Conservation (phyloP, 2,113 vertebrate species). For the Boleophthalmus pectinirostris region DNA sequence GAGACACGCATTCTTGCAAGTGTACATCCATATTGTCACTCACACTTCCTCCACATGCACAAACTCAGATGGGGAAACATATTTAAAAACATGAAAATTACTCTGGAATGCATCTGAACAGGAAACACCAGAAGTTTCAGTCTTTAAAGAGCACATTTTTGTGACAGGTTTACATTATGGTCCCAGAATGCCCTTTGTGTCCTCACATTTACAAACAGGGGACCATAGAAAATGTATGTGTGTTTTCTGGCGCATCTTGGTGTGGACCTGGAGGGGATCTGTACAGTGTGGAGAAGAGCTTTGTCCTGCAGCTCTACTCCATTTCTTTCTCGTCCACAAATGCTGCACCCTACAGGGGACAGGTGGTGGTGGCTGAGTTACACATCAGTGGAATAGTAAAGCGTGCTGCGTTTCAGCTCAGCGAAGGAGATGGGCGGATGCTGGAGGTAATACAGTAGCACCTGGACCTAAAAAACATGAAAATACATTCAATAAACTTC, state of each 20-base stretch:
- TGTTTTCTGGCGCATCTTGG: conserved; percentile 2
- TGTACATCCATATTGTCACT: conserved; percentile 34
- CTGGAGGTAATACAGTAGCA: conserved; percentile 98
- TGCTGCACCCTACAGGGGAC: conserved; percentile 34
- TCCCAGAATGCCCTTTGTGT: conserved; percentile 36
- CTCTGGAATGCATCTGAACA: conserved; percentile 71
- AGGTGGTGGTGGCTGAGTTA: conserved; percentile 78
- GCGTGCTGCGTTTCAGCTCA: conserved; percentile 95
- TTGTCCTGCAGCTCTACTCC: conserved; percentile 41
- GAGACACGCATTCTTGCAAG: conserved; percentile 3
- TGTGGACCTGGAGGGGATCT: conserved; percentile 26
- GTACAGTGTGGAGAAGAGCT: conserved; percentile 58
- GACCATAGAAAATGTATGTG: background rate
- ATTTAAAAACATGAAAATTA: conserved; percentile 72
- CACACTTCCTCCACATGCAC: conserved; percentile 58
- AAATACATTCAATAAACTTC: background rate
- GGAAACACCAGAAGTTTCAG: conserved; percentile 35
- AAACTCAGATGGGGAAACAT: conserved; percentile 59
- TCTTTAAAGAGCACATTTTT: conserved; percentile 9
- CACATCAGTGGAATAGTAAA: conserved; percentile 98
- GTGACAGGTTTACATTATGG: conserved; percentile 6
- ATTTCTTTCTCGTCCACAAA: conserved; percentile 31
- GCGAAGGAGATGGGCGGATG: conserved; percentile 92
- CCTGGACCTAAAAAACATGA: conserved; percentile 85
- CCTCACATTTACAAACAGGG: conserved; percentile 32